phyloP scores from a whole-genome alignment of 23 tunicate species.

The Halocynthia roretzi region DNA sequence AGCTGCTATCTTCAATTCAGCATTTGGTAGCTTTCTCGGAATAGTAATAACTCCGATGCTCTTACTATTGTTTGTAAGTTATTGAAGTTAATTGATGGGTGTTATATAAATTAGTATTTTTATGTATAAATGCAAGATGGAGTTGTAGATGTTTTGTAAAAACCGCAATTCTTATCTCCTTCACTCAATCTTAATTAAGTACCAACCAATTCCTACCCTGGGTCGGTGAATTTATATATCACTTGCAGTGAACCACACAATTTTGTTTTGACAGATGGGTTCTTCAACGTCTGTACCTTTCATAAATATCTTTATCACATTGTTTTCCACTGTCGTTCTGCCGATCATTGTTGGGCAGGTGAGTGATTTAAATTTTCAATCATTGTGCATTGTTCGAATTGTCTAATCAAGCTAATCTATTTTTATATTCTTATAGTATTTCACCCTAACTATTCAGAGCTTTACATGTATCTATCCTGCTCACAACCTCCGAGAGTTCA shows the following conservation, averaged over 20 bases:
- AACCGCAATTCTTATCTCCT: too few relatives aligned
- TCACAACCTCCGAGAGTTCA: too few relatives aligned
- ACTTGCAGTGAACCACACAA: not conserved
- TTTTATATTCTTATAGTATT: too few relatives aligned
- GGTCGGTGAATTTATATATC: not conserved
- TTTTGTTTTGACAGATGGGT: slow-evolving; percentile 64
- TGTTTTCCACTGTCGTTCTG: slow-evolving; percentile 83
- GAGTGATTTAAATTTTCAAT: slow-evolving; percentile 2
- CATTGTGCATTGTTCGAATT: not conserved
- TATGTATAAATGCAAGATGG: too few relatives aligned
- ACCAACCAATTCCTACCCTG: not conserved
- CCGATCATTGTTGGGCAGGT: slow-evolving; percentile 93
- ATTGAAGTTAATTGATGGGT: not conserved
- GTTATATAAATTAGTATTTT: not conserved
- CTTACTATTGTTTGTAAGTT: slow-evolving; percentile 76
- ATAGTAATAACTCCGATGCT: slow-evolving; percentile 81
- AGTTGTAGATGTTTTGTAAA: too few relatives aligned
- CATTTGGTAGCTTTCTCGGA: slow-evolving; percentile 94
- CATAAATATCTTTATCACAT: slow-evolving; percentile 55
- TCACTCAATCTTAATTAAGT: not conserved
- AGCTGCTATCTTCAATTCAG: slow-evolving; percentile 98
- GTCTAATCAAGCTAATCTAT: too few relatives aligned
- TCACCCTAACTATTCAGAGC: too few relatives aligned
- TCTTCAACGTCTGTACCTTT: slow-evolving; percentile 85
- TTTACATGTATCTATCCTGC: too few relatives aligned